Conservation (phyloP, 2,797 vertebrate species). For the Apodemus agrarius region DNA sequence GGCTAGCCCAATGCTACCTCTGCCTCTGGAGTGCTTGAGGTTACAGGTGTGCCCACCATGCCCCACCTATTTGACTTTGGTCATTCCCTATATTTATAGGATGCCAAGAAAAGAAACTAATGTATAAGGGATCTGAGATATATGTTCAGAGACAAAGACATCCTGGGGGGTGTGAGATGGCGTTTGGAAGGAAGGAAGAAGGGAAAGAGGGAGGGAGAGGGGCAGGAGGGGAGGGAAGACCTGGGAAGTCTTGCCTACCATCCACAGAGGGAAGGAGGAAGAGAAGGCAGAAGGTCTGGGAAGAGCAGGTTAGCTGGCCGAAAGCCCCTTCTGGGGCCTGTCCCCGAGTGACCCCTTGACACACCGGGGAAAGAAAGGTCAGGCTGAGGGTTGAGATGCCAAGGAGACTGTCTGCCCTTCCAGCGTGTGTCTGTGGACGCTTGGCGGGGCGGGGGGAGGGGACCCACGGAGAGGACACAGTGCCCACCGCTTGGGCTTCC, state of each 20-base stretch:
- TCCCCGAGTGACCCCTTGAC: not conserved
- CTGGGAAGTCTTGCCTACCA: not conserved
- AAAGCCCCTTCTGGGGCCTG: not conserved
- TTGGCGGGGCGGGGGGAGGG: too few relatives aligned
- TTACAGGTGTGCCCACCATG: not conserved
- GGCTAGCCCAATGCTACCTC: not conserved
- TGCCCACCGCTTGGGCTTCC: not conserved
- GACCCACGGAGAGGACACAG: not conserved
- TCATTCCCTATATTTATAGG: not conserved
- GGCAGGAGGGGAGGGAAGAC: not conserved
- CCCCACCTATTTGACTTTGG: not conserved
- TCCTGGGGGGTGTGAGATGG: not conserved
- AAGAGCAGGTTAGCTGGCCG: not conserved
- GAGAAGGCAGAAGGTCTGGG: not conserved
- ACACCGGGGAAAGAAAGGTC: not conserved
- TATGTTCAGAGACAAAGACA: not conserved
- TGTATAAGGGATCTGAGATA: not conserved
- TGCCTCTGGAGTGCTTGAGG: not conserved
- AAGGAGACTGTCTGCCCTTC: not conserved
- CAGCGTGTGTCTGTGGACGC: not conserved
- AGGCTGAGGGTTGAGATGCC: not conserved
- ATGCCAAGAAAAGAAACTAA: conserved; percentile 43
- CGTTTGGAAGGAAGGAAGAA: not conserved
- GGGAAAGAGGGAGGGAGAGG: too few relatives aligned
- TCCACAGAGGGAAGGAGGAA: not conserved